Evolutionary conservation across 2,113 vertebrate genomes (phyloP).

Genomic region (Leucopternis melanops): DNA sequence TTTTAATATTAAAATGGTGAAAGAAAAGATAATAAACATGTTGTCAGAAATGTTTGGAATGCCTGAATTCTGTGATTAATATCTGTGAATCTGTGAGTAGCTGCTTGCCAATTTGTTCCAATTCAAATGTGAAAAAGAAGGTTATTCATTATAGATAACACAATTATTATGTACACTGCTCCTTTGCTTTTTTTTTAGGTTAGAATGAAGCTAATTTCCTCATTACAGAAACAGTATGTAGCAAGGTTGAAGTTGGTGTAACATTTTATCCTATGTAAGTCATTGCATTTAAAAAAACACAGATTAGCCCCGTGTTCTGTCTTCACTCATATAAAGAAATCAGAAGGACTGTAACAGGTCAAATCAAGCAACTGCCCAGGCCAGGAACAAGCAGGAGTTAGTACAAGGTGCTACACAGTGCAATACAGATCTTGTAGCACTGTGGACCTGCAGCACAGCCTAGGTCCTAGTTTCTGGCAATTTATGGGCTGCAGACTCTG

Average conservation of each 20-base stretch:
- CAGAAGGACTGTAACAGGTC: neutral
- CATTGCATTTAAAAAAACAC: neutral
- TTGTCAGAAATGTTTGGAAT: neutral
- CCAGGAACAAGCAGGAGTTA: neutral
- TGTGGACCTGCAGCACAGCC: neutral
- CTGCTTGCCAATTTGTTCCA: neutral
- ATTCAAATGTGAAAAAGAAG: constrained; percentile 16
- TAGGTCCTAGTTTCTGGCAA: neutral
- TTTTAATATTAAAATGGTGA: neutral
- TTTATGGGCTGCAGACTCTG: neutral
- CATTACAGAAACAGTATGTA: neutral
- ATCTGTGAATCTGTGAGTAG: constrained; percentile 13
- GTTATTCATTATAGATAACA: neutral
- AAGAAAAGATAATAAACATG: neutral
- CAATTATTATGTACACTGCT: neutral
- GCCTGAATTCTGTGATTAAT: constrained; percentile 12
- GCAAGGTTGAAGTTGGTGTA: neutral
- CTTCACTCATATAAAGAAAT: neutral
- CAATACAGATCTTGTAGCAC: no score
- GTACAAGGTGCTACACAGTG: neutral
- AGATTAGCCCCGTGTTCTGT: neutral
- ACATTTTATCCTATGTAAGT: neutral
- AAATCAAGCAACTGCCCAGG: neutral
- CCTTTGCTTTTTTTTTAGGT: neutral
- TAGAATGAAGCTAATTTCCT: neutral